phyloP scores from a whole-genome alignment of 2,888 invertebrate genomes.

The Lomographa bimaculata region DNA sequence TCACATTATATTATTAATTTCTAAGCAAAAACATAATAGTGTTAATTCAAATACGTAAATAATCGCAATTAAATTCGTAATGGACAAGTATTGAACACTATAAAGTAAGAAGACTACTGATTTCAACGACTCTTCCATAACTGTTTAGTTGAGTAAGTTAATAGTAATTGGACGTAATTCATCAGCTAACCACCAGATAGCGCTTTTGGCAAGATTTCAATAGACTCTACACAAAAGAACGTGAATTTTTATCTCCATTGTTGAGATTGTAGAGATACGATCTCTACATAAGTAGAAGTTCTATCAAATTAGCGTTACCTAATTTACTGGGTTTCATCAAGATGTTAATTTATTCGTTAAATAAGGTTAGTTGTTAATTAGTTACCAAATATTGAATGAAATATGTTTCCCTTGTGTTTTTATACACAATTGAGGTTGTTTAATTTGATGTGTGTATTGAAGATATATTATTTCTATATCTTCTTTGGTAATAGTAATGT shows the following conservation, averaged over 20 bases:
- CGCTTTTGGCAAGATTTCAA: constrained; percentile 35
- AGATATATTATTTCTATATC: no score
- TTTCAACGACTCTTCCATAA: background rate
- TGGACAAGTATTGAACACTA: no score
- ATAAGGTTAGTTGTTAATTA: constrained; percentile 3
- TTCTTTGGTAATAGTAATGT: no score
- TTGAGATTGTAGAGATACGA: constrained; percentile 12
- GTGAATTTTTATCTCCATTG: constrained; percentile 23
- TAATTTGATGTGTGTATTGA: no score
- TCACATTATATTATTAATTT: constrained; percentile 7
- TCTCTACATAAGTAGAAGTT: constrained; percentile 4
- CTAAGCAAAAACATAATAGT: background rate
- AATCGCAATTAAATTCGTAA: no score
- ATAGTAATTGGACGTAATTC: constrained; percentile 25
- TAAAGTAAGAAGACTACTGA: no score
- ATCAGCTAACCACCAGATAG: constrained; percentile 43
- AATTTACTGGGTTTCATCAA: constrained; percentile 23
- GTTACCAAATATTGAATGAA: background rate
- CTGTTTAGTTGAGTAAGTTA: background rate
- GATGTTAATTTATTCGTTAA: constrained; percentile 17
- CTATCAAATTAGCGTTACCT: constrained; percentile 26
- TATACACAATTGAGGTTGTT: no score
- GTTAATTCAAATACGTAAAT: no score
- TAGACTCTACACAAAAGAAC: constrained; percentile 9
- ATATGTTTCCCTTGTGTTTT: no score